These are phyloP conservation scores for Falco peregrinus DNA, from an alignment of 2,797 vertebrate species.

Conservation along the genomic window DNA sequence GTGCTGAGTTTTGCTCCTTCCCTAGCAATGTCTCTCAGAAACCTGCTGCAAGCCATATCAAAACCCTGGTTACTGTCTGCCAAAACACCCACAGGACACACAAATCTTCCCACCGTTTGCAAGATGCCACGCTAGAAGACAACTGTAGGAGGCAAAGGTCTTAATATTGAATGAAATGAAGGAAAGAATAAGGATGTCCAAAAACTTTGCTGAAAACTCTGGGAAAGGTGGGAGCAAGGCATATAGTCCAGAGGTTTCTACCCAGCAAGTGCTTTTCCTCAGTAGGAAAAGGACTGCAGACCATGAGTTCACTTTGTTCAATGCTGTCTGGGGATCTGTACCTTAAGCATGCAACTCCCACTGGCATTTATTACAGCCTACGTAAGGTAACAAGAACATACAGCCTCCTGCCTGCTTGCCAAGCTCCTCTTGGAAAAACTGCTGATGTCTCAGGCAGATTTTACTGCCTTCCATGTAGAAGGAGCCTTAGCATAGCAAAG, in stretches of 20 bases:
- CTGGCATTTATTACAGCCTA: neutral
- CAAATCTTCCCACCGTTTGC: neutral
- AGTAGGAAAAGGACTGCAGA: neutral
- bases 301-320: neutral
- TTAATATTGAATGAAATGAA: neutral
- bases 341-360: neutral
- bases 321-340: neutral
- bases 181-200: neutral
- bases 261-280: neutral
- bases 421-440: neutral
- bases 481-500: neutral
- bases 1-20: neutral
- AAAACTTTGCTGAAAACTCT: neutral
- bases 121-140: neutral
- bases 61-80: neutral
- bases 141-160: neutral
- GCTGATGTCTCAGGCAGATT: neutral
- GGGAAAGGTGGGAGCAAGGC: neutral
- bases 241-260: neutral
- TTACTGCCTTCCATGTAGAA: neutral
- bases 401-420: neutral
- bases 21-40: neutral
- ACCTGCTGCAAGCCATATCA: neutral
- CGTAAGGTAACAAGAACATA: neutral
- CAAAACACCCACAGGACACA: neutral